Percentiles rank a stretch among this genome's conserved stretches.
Conservation (phyloP, 2,113 vertebrate genomes). For the Campylomormyrus tamandua region DNA sequence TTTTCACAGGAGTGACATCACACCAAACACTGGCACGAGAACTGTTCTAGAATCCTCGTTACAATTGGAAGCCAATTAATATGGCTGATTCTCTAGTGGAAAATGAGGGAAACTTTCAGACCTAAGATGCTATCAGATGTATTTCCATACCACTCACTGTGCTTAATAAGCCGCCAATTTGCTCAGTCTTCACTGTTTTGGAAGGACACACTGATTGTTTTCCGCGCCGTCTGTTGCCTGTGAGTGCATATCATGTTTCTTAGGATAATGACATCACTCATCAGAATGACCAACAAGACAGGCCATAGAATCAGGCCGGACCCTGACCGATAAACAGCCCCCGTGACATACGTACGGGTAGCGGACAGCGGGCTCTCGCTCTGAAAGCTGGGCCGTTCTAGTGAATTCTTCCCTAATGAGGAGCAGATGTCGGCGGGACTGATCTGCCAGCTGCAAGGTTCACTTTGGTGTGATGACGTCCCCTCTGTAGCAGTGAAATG, state of each 20-base stretch:
- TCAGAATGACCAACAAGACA: background rate
- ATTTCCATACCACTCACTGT: background rate
- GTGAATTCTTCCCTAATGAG: background rate
- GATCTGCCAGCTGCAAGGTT: background rate
- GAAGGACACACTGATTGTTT: background rate
- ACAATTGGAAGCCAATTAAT: background rate
- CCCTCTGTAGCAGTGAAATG: constrained; percentile 39
- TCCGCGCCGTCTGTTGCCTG: background rate
- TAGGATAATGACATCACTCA: background rate
- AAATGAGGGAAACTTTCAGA: background rate
- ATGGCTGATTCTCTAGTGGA: background rate
- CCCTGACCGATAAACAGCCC: background rate
- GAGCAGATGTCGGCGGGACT: background rate
- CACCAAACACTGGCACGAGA: background rate
- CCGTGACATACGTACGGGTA: background rate
- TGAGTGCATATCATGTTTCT: background rate
- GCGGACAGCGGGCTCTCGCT: background rate
- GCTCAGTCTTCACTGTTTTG: background rate
- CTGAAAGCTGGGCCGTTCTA: background rate
- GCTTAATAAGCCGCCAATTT: background rate
- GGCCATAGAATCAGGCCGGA: background rate
- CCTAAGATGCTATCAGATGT: background rate
- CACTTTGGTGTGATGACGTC: constrained; percentile 43
- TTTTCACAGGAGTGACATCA: constrained; percentile 18
- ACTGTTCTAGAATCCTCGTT: constrained; percentile 18